Evolutionary conservation across 2,888 invertebrate genomes (phyloP), one percentile per base, ranked within the genome.

Genomic region (Leptopterna dolabrata): DNA sequence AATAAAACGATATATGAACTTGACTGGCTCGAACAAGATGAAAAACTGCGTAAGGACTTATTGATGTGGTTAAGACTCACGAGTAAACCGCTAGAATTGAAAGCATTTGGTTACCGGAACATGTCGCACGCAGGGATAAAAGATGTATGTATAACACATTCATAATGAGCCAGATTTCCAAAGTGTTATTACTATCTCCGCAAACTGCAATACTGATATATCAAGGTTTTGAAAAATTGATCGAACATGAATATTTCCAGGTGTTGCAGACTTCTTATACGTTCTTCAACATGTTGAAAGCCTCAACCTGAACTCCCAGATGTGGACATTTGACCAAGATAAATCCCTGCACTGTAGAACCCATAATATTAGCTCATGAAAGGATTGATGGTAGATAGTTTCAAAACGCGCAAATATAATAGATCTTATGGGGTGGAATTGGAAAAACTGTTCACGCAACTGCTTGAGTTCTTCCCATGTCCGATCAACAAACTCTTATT

Each of bases 271-370:
- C 81, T 7, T 51, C 81, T 0, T 81, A 81, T 51, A 81, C 81
- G 13, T 81, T 47, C 29, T 81, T 81, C 81, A 81, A 81, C 51
- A 81, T 81, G 81, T 36, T 81, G 81, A 81, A 81, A 29, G 81
- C 81, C 19, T 63, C 63, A 63, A 63, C 63, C 3, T 55, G 55
- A 55, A 29, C 27, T n/a, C 73, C 4, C 13, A 29, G 9, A 30
- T 14, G 29, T 55, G 11, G 55, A 9, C 16, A 55, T 55, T 55
- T 19, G 4, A 55, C 4, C 19, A 19, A 36, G 4, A 36, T 36
- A 7, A 36, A 36, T 36, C 2, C 36, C 36, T 4, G 2, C 7
- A 2, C 3, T 6, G 55, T 19, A 36, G 36, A 36, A 36, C 36
- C 7, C 36, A 36, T 7, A 36, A 36, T n/a, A n/a, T 36, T 36